Percentiles rank a stretch among this genome's conserved stretches.
phyloP scores from a whole-genome alignment of 2,797 vertebrate species.

The Sebastes oblongus region DNA sequence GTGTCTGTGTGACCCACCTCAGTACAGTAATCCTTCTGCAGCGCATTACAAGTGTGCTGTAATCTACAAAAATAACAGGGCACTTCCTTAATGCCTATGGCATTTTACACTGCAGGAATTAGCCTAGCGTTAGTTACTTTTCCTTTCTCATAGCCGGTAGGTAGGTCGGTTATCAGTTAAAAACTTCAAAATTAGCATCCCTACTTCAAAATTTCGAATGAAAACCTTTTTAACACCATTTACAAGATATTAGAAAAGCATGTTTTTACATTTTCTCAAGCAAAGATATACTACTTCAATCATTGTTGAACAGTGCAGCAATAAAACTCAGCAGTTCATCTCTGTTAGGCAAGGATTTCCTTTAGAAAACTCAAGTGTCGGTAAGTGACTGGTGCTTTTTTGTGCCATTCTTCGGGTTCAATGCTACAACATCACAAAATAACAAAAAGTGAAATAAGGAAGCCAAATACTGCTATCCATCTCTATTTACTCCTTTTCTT shows the following conservation, averaged over 20 bases:
- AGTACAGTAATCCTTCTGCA: no score
- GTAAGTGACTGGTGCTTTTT: background rate
- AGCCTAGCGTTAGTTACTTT: no score
- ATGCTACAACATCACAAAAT: slow-evolving; percentile 1
- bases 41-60: no score
- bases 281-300: background rate
- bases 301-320: background rate
- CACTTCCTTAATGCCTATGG: no score
- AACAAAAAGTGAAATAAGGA: slow-evolving; percentile 7
- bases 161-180: no score
- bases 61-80: no score
- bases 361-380: background rate
- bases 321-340: background rate
- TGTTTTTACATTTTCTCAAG: background rate
- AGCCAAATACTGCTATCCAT: slow-evolving; percentile 21
- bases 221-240: background rate
- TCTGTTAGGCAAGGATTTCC: background rate
- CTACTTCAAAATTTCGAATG: background rate
- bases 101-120: no score
- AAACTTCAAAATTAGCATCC: no score
- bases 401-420: background rate
- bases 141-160: no score
- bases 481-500: slow-evolving; percentile 15
- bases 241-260: background rate
- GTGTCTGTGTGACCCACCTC: no score